A percentile compares a stretch with the other conserved stretches of the same genome.
phyloP scores from a whole-genome alignment of 2,888 invertebrate species.

The Cheiracanthium punctorium region DNA sequence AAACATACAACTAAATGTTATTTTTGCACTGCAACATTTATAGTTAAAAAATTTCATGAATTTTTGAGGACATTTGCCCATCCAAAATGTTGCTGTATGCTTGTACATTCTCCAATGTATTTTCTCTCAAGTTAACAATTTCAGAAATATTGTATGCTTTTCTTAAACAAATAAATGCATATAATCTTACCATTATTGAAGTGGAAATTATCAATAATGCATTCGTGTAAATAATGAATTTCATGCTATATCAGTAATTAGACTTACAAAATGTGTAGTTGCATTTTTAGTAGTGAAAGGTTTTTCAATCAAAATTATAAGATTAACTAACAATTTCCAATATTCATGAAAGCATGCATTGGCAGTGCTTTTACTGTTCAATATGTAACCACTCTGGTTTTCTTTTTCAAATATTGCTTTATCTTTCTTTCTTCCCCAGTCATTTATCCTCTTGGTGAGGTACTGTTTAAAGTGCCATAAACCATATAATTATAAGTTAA shows the following conservation, averaged over 20 bases:
- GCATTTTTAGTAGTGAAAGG: conserved; percentile 32
- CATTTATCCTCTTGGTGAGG: conserved; percentile 6
- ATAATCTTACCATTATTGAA: conserved; percentile 47
- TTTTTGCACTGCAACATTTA: conserved; percentile 67
- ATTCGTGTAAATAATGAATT: conserved; percentile 52
- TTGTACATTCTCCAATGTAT: conserved; percentile 53
- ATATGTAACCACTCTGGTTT: conserved; percentile 1
- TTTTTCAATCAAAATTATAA: not conserved
- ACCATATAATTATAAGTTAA: conserved; percentile 12
- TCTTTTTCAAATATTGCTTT: no score
- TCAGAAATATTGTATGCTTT: conserved; percentile 49
- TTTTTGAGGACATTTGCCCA: conserved; percentile 48
- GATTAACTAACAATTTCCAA: not conserved
- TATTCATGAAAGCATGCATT: conserved; percentile 6
- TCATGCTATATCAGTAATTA: conserved; percentile 40
- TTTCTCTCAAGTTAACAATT: conserved; percentile 50
- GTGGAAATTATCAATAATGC: conserved; percentile 45
- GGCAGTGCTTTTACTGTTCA: not conserved
- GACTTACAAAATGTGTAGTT: conserved; percentile 54
- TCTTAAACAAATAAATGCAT: conserved; percentile 26
- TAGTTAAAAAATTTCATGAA: conserved; percentile 43
- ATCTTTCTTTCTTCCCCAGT: not conserved
- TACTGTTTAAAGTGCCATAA: conserved; percentile 31
- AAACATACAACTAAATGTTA: conserved; percentile 56
- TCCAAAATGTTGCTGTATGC: conserved; percentile 62